Conservation (phyloP, 2,113 vertebrate species). For the Echinops telfairi region DNA sequence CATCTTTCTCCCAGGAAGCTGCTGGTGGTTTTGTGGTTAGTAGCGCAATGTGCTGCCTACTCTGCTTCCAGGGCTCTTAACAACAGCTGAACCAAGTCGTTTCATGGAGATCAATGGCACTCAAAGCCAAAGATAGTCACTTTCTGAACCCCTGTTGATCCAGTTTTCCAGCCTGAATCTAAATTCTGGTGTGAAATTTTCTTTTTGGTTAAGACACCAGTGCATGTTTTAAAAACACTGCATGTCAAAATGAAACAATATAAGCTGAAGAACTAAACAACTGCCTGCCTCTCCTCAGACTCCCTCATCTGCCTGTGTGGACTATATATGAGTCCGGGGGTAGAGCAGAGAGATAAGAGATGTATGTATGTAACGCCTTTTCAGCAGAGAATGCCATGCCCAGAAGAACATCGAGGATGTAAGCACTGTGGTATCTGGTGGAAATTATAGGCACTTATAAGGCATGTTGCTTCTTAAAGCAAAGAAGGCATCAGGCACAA, state of each 20-base stretch:
- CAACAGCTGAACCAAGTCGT: background rate
- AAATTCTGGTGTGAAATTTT: background rate
- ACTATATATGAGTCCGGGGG: background rate
- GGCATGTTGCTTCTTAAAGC: background rate
- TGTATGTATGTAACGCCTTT: background rate
- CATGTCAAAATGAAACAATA: background rate
- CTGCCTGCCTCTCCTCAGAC: no score
- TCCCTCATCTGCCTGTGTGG: background rate
- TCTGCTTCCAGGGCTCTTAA: background rate
- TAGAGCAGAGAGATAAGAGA: background rate
- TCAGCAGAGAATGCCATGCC: background rate
- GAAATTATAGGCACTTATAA: background rate
- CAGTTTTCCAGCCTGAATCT: background rate
- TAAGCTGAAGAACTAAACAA: background rate
- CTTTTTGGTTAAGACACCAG: background rate
- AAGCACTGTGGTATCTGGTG: background rate
- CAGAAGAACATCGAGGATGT: background rate
- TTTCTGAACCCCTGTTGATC: background rate
- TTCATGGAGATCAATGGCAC: background rate
- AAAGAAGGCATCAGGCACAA: background rate
- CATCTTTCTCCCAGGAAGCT: no score
- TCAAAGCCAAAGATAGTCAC: background rate
- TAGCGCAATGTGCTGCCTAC: no score
- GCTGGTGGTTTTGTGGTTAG: no score
- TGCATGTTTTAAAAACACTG: background rate